Evolutionary conservation across 2,113 vertebrate genomes (phyloP), one percentile per base, ranked within the genome.

Genomic region (Fregata magnificens): DNA sequence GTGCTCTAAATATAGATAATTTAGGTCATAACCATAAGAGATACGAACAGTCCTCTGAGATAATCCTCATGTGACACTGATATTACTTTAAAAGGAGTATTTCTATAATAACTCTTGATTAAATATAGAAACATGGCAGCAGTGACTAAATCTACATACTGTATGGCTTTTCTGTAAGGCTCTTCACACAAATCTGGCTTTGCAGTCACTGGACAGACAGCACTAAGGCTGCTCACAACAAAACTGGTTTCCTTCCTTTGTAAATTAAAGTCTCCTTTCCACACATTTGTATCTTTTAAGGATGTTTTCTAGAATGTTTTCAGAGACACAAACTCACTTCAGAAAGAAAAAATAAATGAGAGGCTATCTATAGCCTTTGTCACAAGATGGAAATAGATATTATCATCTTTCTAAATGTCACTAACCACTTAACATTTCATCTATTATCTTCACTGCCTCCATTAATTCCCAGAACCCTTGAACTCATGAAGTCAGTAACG

Each of bases 61-160:
- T 96, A 95, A 93, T 85, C 66, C 71, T 96, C 96, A 95, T 96
- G 89, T 97, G 95, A 97, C 93, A 96, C 67, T 91, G 71, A 8
- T 78, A 95, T 93, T 90, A 94, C 93, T 96, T 96, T 91, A 93
- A 96, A 95, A 93, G 71, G 70, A 95, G 74, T 88, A 91, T 85
- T 93, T 97, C 86, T 95, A 87, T 82, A 95, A 95, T 88, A 95
- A 79, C 32, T 90, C 72, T 69, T 91, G 62, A 87, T 80, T 95
- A 95, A 93, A 97, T 90, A 96, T 96, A 96, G 91, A 77, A 76
- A 85, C 92, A 45, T 80, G 50, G 88, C 82, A 97, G 74, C 82
- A 91, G 82, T 90, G 74, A 94, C 91, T 93, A 91, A 93, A 95
- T 63, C 84, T 85, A 88, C 53, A 85, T 79, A 62, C 59, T 86